Evolutionary conservation across 1,140 invertebrate species (phyloP), one percentile per base, ranked within the genome.

Genomic region (Apis dorsata): DNA sequence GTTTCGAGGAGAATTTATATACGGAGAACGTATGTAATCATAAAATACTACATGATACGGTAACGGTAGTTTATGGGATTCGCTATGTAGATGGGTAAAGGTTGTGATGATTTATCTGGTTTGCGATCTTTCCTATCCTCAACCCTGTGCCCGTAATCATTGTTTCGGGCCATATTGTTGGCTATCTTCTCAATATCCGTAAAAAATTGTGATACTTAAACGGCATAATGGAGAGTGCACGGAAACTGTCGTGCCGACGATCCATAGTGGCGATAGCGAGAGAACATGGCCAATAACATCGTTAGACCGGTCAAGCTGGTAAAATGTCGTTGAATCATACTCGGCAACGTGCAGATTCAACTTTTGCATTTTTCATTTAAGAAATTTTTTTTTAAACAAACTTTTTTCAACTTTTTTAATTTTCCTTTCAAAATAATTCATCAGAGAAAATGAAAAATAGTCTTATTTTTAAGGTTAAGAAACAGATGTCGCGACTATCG

Each of bases 201-300:
- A 69, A 34, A 84, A 83, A 86, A 76, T 44, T 34, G n/a, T 12
- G 78, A 60, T 34, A 17, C 60, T 70, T 74, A 82, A 86, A 74
- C 73, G 55, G 70, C 63, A 66, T 86, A 85, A 81, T 74, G 85
- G 80, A 70, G 88, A 85, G 77, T 79, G 74, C 69, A 77, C 21
- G 51, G 59, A 51, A 83, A 77, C 72, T 70, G 75, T 78, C 81
- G 81, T 53, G 75, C 75, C 19, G 70, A 83, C 57, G 79, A 86
- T 86, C 72, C 59, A 55, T 82, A 53, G 15, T 15, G 15, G 24
- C 53, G 85, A 86, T 86, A 86, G 17, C 44, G n/a, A 65, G 13
- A 21, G 74, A 85, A 73, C 74, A 63, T 44, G 51, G 21, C 34
- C 63, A 86, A 86, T 78, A 86, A 83, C 51, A 53, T 83, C 53